Percentiles rank a stretch among this genome's conserved stretches.
Conservation (phyloP, 2,888 invertebrate species). For the Cloeon dipterum region DNA sequence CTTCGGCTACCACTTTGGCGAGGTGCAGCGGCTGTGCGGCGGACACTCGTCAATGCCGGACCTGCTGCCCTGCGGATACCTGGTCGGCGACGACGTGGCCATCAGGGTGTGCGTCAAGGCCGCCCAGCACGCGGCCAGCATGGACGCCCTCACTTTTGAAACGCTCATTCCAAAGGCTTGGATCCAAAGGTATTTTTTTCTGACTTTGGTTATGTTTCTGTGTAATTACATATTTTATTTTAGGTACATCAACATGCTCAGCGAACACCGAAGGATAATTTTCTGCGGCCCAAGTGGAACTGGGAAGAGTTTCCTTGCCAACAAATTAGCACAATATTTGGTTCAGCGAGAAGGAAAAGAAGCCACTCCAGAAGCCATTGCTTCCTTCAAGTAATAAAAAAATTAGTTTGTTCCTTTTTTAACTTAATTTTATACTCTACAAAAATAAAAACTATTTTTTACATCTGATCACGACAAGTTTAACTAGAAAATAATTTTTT, state of each 20-base stretch:
- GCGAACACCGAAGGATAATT: slow-evolving; percentile 82
- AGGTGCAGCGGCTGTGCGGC: slow-evolving; percentile 20
- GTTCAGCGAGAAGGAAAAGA: slow-evolving; percentile 55
- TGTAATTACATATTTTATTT: too few species aligned
- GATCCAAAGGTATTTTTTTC: slow-evolving; percentile 47
- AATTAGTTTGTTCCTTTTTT: neutral
- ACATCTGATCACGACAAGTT: neutral
- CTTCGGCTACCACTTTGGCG: slow-evolving; percentile 81
- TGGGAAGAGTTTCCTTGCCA: slow-evolving; percentile 88
- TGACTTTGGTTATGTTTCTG: slow-evolving; percentile 1
- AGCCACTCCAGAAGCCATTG: slow-evolving; percentile 71
- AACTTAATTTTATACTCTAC: neutral
- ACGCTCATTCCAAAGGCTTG: slow-evolving; percentile 91
- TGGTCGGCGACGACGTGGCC: slow-evolving; percentile 42
- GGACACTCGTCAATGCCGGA: slow-evolving; percentile 39
- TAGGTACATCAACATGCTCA: slow-evolving; percentile 59
- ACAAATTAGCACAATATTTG: slow-evolving; percentile 83
- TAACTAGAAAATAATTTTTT: slow-evolving; percentile 3
- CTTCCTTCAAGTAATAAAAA: slow-evolving; percentile 60
- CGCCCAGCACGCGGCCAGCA: slow-evolving; percentile 61
- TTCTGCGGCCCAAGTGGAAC: slow-evolving; percentile 92
- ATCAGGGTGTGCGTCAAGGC: slow-evolving; percentile 24
- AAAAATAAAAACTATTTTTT: too few species aligned
- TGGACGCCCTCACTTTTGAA: slow-evolving; percentile 86
- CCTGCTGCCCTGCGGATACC: slow-evolving; percentile 78